Base-by-base conservation (phyloP, 2,797 vertebrate species). In the Amazona ochrocephala region DNA sequence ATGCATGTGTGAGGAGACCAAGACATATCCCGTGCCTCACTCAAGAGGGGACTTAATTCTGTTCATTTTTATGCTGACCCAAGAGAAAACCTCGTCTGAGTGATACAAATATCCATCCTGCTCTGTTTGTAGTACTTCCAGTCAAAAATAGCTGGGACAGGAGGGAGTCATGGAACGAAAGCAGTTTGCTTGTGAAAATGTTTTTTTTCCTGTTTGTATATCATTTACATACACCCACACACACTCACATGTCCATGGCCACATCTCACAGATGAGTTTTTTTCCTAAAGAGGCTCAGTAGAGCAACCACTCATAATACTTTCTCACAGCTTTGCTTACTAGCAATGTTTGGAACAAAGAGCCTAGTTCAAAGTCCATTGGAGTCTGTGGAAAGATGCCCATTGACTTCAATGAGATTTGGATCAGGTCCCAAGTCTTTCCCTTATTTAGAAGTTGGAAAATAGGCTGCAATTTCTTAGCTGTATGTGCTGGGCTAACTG, bases 331-430 rank as follows among this genome's bases (percentile, higher is more conserved):
- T 96, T 93, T 93, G 22, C 76, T 91, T 88, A 78, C 91, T 34
- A 84, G 30, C 41, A 88, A 19, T 41, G 44, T 47, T 92, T 5
- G 8, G 44, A 91, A 86, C 76, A 91, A 94, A 88, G 54, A 56
- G 48, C 23, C 66, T 4, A 3, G 53, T 66, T 81, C 50, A 42
- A 88, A 91, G 47, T 73, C 93, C 73, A 9, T 12, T 79, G 85
- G 76, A 96, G 60, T 67, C 56, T 70, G 18, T 96, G 96, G 89
- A 96, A 88, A 94, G 66, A 79, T 86, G 89, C 82, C 89, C 60
- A n/a, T 30, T 93, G 94, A 92, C 87, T 96, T 85, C 72, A 54
- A 21, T 47, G 81, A 72, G 53, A 65, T 90, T 81, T 95, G 93
- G 74, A 66, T 81, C 47, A 30, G 7, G 27, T 94, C 62, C 90